Base-by-base conservation (phyloP, 2,888 invertebrate genomes). In the Ochropleura plecta region DNA sequence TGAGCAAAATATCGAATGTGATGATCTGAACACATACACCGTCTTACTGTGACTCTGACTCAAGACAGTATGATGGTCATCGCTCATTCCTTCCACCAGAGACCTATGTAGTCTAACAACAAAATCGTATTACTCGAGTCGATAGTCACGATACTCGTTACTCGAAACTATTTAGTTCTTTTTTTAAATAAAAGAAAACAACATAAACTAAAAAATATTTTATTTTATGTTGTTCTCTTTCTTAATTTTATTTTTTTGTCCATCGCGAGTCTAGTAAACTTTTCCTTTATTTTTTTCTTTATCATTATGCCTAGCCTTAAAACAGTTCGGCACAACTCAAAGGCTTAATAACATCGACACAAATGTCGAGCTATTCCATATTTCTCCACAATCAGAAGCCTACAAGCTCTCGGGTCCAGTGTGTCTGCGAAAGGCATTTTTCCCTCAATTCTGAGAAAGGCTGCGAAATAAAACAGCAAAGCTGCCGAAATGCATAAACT, bases 401-500 rank as follows among this genome's bases (percentile, higher is more conserved):
- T 84, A 63, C 84, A 83, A 67, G 69, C 68, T 53, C 55, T 79
- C 70, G 64, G 74, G 82, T 78, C 84, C 84, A 63, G 55, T 44
- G 75, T 60, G 84, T 81, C 81, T 81, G 76, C 69, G 53, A 66
- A 81, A 70, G 70, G 86, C 85, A 86, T 87, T 90, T 92, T 92
- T 91, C 90, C 89, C 82, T 81, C 86, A 79, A 85, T 94, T 94
- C 94, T 81, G 59, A 85, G 92, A 92, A 91, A 78, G 77, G 77
- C 67, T 82, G 86, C 89, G 89, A 91, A 92, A 93, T 92, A 92
- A 93, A 93, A 91, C 90, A 90, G 91, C 90, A 91, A 91, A 90
- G 93, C 94, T 93, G 95, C 94, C 95, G 95, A 95, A 95, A 95
- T 94, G 90, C 95, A 95, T 95, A 95, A 96, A 95, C 89, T 87